A percentile compares a stretch with the other conserved stretches of the same genome.
Evolutionary conservation across 2,113 vertebrate genomes (phyloP).

Genomic region (Anarhynchus alexandrinus): DNA sequence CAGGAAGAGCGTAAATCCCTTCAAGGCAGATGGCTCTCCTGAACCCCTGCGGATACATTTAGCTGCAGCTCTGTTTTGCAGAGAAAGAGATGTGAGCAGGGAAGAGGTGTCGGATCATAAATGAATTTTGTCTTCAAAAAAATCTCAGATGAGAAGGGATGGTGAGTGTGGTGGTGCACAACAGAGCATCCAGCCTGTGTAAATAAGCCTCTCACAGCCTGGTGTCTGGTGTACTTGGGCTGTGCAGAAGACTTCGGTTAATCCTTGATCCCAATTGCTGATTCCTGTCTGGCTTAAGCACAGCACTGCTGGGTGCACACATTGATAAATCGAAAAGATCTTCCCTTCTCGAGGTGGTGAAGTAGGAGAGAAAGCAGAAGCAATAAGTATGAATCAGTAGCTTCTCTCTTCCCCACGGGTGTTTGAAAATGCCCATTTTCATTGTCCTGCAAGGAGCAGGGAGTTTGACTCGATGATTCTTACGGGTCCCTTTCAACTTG

Average conservation of each 20-base stretch:
- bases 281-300: not conserved
- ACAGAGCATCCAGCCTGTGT: not conserved
- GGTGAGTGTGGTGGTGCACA: not conserved
- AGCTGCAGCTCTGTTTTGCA: not conserved
- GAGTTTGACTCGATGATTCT: not conserved
- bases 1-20: not conserved
- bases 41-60: not conserved
- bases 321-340: not conserved
- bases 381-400: not conserved
- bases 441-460: not conserved
- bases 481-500: not conserved
- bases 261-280: not conserved
- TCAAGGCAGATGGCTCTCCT: not conserved
- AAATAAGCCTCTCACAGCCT: not conserved
- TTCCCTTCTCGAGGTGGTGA: not conserved
- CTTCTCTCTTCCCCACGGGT: not conserved
- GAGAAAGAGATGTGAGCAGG: not conserved
- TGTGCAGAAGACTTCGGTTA: not conserved
- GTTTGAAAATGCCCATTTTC: not conserved
- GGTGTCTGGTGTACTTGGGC: not conserved
- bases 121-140: not conserved
- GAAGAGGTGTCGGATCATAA: not conserved
- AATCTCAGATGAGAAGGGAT: not conserved
- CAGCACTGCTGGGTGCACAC: not conserved
- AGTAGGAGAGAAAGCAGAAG: not conserved